phyloP scores from a whole-genome alignment of 2,797 vertebrate species.

The Spinus olivaceus region DNA sequence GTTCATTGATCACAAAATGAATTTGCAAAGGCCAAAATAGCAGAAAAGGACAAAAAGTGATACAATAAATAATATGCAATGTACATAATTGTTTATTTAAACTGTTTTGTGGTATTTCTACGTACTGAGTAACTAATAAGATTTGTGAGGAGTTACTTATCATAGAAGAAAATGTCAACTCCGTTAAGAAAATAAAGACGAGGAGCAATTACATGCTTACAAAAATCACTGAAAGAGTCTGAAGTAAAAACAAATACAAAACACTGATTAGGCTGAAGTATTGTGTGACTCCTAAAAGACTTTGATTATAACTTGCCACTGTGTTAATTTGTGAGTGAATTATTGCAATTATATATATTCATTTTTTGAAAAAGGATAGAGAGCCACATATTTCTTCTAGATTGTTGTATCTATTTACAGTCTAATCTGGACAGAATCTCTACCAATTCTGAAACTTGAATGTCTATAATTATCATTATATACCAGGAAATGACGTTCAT shows the following conservation, averaged over 20 bases:
- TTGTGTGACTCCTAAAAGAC: not conserved
- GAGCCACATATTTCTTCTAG: not conserved
- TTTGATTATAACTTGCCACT: constrained; percentile 47
- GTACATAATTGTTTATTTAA: not conserved
- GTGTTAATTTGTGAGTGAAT: constrained; percentile 11
- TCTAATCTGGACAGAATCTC: not conserved
- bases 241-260: constrained; percentile 46
- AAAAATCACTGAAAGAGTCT: constrained; percentile 21
- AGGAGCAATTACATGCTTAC: not conserved
- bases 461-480: not conserved
- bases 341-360: constrained; percentile 44
- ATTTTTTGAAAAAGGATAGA: not conserved
- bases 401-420: constrained; percentile 10
- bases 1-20: not conserved
- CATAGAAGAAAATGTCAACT: not conserved
- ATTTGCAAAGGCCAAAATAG: not conserved
- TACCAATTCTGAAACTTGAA: not conserved
- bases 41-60: not conserved
- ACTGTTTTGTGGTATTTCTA: not conserved
- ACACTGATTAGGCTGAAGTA: constrained; percentile 33
- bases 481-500: not conserved
- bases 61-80: not conserved
- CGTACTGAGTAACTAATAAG: not conserved
- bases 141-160: not conserved
- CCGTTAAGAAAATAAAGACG: not conserved